These are phyloP conservation scores for Diglossa cyanea DNA, from an alignment of 2,797 vertebrate genomes.

Conservation along the genomic window DNA sequence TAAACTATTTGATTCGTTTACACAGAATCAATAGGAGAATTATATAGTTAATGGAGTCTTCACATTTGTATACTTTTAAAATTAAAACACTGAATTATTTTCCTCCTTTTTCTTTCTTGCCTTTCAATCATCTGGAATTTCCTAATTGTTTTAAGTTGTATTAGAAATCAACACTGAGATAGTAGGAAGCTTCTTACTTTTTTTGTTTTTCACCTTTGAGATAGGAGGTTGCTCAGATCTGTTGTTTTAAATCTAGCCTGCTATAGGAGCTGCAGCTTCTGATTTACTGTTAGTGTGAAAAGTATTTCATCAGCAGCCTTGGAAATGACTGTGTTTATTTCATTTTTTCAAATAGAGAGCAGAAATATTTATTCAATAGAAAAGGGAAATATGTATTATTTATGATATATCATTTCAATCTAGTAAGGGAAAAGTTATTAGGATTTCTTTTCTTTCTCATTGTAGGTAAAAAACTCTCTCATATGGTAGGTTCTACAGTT, in stretches of 20 bases:
- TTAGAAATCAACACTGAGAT: neutral
- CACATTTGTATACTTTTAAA: neutral
- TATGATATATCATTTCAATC: constrained; percentile 1
- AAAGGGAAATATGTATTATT: neutral
- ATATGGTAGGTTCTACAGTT: neutral
- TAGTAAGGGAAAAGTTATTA: neutral
- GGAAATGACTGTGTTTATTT: neutral
- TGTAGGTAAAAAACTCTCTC: neutral
- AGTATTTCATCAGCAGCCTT: neutral
- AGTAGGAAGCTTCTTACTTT: neutral
- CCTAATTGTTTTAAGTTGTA: neutral
- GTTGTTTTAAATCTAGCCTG: neutral
- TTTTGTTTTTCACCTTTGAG: neutral
- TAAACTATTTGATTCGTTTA: neutral
- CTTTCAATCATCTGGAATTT: neutral
- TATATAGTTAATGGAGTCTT: neutral
- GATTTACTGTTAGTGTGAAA: neutral
- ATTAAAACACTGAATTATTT: neutral
- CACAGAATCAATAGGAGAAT: neutral
- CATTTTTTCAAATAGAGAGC: neutral
- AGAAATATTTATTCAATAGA: constrained; percentile 13
- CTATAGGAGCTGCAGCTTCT: neutral
- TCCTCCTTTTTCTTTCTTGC: neutral
- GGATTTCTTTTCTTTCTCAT: neutral
- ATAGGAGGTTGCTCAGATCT: neutral